These are phyloP conservation scores for Hetaerina titia DNA, from an alignment of 2,888 invertebrate genomes.

Conservation along the genomic window DNA sequence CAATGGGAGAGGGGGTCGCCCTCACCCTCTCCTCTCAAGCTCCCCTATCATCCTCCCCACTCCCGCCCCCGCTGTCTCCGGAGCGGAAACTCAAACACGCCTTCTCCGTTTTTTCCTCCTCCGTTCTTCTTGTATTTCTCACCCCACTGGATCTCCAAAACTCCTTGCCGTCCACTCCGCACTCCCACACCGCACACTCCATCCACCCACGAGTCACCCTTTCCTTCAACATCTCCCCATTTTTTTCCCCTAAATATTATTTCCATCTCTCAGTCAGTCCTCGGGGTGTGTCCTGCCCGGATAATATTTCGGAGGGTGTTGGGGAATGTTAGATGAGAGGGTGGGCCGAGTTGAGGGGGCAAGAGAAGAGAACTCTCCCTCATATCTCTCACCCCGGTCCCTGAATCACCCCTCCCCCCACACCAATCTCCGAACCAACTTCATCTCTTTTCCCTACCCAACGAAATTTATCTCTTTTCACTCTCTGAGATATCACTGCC, in stretches of 20 bases:
- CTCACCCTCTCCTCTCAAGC: not conserved
- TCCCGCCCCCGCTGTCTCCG: not conserved
- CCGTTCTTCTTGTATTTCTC: not conserved
- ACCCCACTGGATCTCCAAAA: not conserved
- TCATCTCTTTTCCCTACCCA: not conserved
- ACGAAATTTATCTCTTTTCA: constrained; percentile 20
- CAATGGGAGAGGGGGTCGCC: not conserved
- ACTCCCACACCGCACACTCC: not conserved
- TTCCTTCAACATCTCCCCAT: not conserved
- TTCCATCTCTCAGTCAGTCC: not conserved
- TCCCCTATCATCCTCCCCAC: not conserved
- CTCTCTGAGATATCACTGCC: constrained; percentile 25
- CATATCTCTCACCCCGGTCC: not conserved
- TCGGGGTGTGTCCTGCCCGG: not conserved
- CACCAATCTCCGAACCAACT: not conserved
- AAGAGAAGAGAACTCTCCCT: not conserved
- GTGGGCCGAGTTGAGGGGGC: not conserved
- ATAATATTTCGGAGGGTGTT: not conserved
- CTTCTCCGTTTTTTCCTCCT: not conserved
- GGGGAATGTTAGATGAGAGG: not conserved
- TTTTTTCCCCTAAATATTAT: not conserved
- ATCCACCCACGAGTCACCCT: not conserved
- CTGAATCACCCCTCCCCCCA: no score
- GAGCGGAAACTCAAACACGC: not conserved
- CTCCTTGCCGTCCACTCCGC: not conserved